These are phyloP conservation scores for Stramonita haemastoma DNA, from an alignment of 2,888 invertebrate species.

Conservation along the genomic window DNA sequence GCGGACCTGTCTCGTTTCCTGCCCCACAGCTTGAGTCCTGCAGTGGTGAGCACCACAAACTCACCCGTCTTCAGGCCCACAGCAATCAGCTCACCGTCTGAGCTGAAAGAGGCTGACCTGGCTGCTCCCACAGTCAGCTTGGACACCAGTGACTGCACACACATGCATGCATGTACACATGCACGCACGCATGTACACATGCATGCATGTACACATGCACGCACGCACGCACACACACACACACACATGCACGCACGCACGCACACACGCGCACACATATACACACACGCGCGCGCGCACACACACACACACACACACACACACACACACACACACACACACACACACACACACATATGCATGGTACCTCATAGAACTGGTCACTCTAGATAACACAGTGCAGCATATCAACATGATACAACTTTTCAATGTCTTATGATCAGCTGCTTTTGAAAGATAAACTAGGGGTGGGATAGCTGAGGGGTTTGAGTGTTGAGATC, in stretches of 20 bases:
- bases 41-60: constrained; percentile 69
- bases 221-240: too few relatives aligned
- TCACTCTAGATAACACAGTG: too few relatives aligned
- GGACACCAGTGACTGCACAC: constrained; percentile 66
- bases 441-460: too few relatives aligned
- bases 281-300: too few relatives aligned
- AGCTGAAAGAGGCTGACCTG: constrained; percentile 71
- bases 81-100: constrained; percentile 75
- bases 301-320: constrained; percentile 29
- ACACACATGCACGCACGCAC: too few relatives aligned
- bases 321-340: constrained; percentile 1
- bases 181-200: too few relatives aligned
- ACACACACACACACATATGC: not conserved
- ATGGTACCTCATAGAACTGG: not conserved
- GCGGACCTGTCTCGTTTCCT: constrained; percentile 74
- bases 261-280: too few relatives aligned
- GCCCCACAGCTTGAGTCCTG: constrained; percentile 72
- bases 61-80: constrained; percentile 77
- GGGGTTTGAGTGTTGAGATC: too few relatives aligned
- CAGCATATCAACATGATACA: too few relatives aligned
- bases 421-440: too few relatives aligned
- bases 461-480: too few relatives aligned
- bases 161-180: not conserved
- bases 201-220: too few relatives aligned
- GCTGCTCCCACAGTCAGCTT: constrained; percentile 71